phyloP scores from a whole-genome alignment of 2,888 invertebrate genomes.

The Galerucella nymphaeae region DNA sequence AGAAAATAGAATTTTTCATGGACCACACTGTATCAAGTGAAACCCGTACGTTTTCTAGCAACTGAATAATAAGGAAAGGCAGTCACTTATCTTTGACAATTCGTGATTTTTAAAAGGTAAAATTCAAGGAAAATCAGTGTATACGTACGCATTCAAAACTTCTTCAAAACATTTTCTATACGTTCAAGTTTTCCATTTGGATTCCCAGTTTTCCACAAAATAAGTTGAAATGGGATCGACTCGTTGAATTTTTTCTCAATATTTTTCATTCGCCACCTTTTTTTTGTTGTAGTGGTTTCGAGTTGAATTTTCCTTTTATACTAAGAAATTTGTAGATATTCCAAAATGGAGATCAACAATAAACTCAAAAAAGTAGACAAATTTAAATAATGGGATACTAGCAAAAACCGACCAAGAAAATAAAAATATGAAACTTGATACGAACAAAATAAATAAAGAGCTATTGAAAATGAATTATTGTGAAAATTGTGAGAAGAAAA shows the following conservation, averaged over 20 bases:
- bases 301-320: not conserved
- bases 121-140: constrained; percentile 10
- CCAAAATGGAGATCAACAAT: too few relatives aligned
- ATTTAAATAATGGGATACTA: too few relatives aligned
- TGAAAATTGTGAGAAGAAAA: too few relatives aligned
- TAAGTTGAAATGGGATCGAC: not conserved
- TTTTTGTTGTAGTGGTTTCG: not conserved
- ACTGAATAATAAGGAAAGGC: constrained; percentile 11
- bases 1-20: too few relatives aligned
- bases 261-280: not conserved
- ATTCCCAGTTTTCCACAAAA: constrained; percentile 14
- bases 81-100: constrained; percentile 16
- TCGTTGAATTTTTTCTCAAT: constrained; percentile 8
- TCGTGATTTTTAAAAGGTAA: not conserved
- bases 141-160: constrained; percentile 19
- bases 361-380: too few relatives aligned
- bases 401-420: too few relatives aligned
- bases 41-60: not conserved
- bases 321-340: too few relatives aligned
- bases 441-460: too few relatives aligned
- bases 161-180: constrained; percentile 12
- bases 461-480: too few relatives aligned
- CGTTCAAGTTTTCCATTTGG: constrained; percentile 2
- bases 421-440: too few relatives aligned
- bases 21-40: not conserved